These are phyloP conservation scores for Apodemia mormo DNA, from an alignment of 2,888 invertebrate species.

Conservation along the genomic window DNA sequence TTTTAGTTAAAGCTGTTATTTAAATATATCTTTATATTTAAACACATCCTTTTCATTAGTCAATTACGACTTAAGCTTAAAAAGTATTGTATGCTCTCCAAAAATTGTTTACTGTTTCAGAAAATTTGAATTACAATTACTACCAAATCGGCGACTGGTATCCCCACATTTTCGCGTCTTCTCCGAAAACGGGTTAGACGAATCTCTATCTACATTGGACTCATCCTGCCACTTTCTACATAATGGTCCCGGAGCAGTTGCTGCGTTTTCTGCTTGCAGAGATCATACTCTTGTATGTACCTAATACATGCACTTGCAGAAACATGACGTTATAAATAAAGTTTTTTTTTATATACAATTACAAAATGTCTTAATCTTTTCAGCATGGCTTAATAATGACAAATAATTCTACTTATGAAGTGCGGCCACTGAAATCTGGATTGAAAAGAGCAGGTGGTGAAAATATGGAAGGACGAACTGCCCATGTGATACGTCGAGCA, in stretches of 20 bases:
- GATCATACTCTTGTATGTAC: slow-evolving; percentile 83
- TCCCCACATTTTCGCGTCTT: slow-evolving; percentile 84
- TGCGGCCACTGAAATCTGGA: slow-evolving; percentile 82
- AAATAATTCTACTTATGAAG: slow-evolving; percentile 86
- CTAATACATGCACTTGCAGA: neutral
- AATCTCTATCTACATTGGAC: slow-evolving; percentile 58
- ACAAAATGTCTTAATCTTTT: slow-evolving; percentile 31
- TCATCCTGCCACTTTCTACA: slow-evolving; percentile 85
- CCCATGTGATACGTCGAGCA: slow-evolving; percentile 83
- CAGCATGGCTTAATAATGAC: slow-evolving; percentile 87
- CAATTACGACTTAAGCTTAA: neutral
- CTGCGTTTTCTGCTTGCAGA: slow-evolving; percentile 86
- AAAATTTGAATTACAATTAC: slow-evolving; percentile 82
- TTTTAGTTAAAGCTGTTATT: too few species aligned
- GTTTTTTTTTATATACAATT: neutral
- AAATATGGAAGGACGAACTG: slow-evolving; percentile 59
- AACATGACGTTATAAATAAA: neutral
- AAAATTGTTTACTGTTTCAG: slow-evolving; percentile 51
- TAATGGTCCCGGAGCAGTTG: slow-evolving; percentile 78
- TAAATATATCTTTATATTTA: too few species aligned
- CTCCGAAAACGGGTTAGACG: slow-evolving; percentile 67
- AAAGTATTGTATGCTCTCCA: slow-evolving; percentile 12
- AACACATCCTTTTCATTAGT: slow-evolving; percentile 13
- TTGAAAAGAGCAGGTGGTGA: slow-evolving; percentile 61
- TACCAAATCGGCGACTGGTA: slow-evolving; percentile 83